phyloP scores from a whole-genome alignment of 2,797 vertebrate species.

The Sphenodon punctatus region DNA sequence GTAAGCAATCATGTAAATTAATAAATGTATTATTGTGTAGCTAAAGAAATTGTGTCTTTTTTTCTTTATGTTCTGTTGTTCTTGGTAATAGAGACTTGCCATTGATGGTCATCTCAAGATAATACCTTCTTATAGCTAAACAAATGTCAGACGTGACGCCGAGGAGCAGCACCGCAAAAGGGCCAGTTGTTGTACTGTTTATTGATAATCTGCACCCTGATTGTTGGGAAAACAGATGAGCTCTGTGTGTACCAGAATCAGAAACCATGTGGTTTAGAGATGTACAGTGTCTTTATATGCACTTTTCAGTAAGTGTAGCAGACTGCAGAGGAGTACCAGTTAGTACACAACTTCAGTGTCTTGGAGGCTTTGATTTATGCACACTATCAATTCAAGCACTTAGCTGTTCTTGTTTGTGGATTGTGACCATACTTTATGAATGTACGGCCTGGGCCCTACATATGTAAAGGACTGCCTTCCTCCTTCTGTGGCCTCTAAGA shows the following conservation, averaged over 20 bases:
- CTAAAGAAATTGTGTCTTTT: background rate
- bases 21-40: conserved; percentile 6
- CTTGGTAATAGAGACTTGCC: background rate
- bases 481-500: no score
- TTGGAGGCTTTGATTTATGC: background rate
- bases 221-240: background rate
- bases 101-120: background rate
- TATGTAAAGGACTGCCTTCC: no score
- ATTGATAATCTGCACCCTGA: background rate
- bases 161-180: background rate
- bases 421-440: no score
- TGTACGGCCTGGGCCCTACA: no score
- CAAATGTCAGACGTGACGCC: background rate
- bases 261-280: background rate
- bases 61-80: background rate
- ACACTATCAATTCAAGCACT: background rate
- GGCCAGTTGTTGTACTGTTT: background rate
- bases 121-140: background rate
- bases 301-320: background rate
- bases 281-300: background rate
- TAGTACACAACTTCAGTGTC: background rate
- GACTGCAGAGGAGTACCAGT: background rate
- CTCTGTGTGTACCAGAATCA: background rate
- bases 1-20: background rate
- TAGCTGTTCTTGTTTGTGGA: no score